Percentiles rank a stretch among this genome's conserved stretches.
Evolutionary conservation across 2,888 invertebrate genomes (phyloP).

Genomic region (Dromius quadrimaculatus): DNA sequence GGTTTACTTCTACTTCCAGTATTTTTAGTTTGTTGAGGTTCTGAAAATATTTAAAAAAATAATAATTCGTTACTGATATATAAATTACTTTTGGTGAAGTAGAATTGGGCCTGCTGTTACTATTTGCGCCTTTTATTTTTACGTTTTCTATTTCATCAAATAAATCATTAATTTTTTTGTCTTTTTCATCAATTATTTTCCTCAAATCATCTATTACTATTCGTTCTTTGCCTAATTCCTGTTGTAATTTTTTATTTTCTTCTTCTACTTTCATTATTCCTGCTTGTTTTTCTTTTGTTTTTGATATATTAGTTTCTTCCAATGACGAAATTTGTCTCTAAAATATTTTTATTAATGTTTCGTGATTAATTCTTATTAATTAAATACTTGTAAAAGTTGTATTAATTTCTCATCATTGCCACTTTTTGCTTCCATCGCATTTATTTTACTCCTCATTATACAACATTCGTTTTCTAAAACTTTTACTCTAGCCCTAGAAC

Average conservation of each 20-base stretch:
- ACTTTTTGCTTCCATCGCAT: conserved; percentile 73
- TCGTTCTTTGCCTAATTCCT: conserved; percentile 67
- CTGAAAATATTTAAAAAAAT: conserved; percentile 15
- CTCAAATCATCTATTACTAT: conserved; percentile 69
- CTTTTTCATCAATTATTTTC: conserved; percentile 67
- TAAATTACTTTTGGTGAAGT: conserved; percentile 3
- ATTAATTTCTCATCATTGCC: conserved; percentile 75
- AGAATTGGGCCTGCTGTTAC: background rate
- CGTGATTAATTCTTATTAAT: conserved; percentile 2
- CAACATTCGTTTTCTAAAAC: conserved; percentile 76
- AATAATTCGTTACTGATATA: too few relatives aligned
- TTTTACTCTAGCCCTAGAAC: conserved; percentile 75
- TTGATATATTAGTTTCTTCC: conserved; percentile 69
- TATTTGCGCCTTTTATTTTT: background rate
- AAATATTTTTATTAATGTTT: conserved; percentile 56
- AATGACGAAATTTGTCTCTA: conserved; percentile 69
- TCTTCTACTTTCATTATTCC: conserved; percentile 65
- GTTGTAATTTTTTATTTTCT: conserved; percentile 59
- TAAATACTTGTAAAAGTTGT: conserved; percentile 71
- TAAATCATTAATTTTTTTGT: conserved; percentile 68
- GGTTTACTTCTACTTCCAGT: conserved; percentile 73
- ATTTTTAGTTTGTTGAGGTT: conserved; percentile 62
- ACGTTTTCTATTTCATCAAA: conserved; percentile 63
- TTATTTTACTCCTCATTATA: conserved; percentile 71
- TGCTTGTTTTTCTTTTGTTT: conserved; percentile 68